These are phyloP conservation scores for Lepidurus apus DNA, from an alignment of 1,140 invertebrate species.

Conservation along the genomic window DNA sequence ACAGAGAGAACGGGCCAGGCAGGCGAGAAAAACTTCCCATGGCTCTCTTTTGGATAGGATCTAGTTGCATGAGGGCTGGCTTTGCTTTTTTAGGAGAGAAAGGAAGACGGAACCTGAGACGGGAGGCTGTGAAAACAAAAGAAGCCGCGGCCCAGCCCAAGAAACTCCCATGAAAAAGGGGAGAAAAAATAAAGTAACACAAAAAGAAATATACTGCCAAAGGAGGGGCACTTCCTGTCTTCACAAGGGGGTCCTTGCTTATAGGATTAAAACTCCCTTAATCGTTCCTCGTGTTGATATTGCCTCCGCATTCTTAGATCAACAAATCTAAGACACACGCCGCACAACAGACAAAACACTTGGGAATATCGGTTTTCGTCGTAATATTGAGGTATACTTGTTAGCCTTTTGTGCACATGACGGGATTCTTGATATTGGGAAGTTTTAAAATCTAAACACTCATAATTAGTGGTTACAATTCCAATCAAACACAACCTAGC, in stretches of 20 bases:
- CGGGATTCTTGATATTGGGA: too few species aligned
- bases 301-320: too few species aligned
- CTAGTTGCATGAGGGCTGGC: background rate
- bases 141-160: constrained; percentile 1
- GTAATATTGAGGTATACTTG: too few species aligned
- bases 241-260: background rate
- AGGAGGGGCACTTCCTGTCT: constrained; percentile 20
- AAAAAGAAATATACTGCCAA: background rate
- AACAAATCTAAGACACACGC: too few species aligned
- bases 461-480: too few species aligned
- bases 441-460: too few species aligned
- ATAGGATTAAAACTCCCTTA: background rate
- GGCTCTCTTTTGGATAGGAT: background rate
- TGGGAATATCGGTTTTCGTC: too few species aligned
- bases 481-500: too few species aligned
- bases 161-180: background rate
- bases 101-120: background rate
- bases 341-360: too few species aligned
- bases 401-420: too few species aligned
- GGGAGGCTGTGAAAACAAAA: background rate
- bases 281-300: too few species aligned
- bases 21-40: background rate
- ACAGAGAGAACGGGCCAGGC: background rate
- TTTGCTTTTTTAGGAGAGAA: background rate
- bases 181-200: background rate